Base-by-base conservation (phyloP, 2,113 vertebrate genomes). In the Gallinago jamesoni region DNA sequence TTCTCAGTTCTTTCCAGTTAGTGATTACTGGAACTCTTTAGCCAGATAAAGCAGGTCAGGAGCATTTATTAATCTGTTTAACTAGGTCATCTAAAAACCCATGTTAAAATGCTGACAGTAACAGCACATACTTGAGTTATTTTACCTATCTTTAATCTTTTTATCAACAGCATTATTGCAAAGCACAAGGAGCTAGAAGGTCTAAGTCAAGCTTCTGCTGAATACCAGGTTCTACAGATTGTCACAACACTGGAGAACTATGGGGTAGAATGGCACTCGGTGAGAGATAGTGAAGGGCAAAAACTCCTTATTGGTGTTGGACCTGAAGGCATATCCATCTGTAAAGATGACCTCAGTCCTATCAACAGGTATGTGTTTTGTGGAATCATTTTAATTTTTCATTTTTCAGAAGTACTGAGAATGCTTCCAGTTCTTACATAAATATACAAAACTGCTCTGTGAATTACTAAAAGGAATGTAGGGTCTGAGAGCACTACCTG, bases 181-280 rank as follows among this genome's bases (percentile, higher is more conserved):
- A 99, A 98, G 96, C 99, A 99, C 98, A 99, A 99, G 96, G 98
- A 98, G 48, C 94, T 99, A 66, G 99, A 99, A 91, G 99, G 99
- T 23, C 77, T 98, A 80, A 98, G 98, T 95, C 99, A 98, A 94
- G 98, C 98, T 43, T 99, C 99, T 0, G 99, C 98, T 63, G 99
- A 99, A 87, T 99, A 99, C 85, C 99, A 99, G 90, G 98, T 99
- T 79, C 98, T 99, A 69, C 99, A 99, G 98, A 98, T 99, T 62
- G 98, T 99, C 45, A 99, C 99, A 1, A 97, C 98, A 0, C 97
- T 99, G 97, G 99, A 99, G 93, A 99, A 99, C 94, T 99, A 99
- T 12, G 99, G 99, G 6, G 98, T 99, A 33, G 99, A 99, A 93
- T 99, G 99, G 99, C 99, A 99, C 94, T 98, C 99, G 13, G 99